Evolutionary conservation across 2,113 vertebrate genomes (phyloP), one percentile per base, ranked within the genome.

Genomic region (Chaetorhynchus papuensis): DNA sequence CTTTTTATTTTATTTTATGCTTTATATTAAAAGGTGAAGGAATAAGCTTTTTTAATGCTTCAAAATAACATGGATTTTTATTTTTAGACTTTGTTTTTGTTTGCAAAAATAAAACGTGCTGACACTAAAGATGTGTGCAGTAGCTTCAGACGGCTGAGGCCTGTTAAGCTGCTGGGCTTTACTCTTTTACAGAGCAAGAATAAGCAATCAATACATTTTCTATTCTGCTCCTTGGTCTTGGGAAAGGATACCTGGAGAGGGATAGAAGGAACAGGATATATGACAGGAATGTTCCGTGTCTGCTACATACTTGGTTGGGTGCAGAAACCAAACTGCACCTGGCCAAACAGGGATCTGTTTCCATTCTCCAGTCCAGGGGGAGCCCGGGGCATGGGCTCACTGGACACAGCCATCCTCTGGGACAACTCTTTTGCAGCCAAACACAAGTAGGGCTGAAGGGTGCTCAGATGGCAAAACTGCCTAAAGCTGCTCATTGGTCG

Each of bases 341-440:
- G 37, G 37, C 16, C 61, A 69, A 41, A 20, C 2, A 17, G 15
- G 14, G 47, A 80, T 52, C n/a, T 52, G 61, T 57, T 52, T 49
- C 44, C 11, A 11, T 69, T 79, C 59, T 60, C 44, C 30, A 68
- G 18, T 39, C 52, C 16, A 9, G 13, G 22, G 6, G 23, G 10
- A 47, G 19, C 16, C 19, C 33, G 20, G 22, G 15, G 17, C 1
- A 3, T 3, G 6, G 65, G 27, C 16, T 65, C 35, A 39, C 30
- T 35, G 27, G 35, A 30, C 54, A 52, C 0, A 0, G 8, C 8
- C 42, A 3, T 0, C 2, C 15, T 24, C 57, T 33, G 44, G 35
- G 37, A 9, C 31, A 37, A 49, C 59, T 31, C 7, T 14, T 78
- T 27, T 27, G 31, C 84, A 83, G 61, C 30, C 26, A 42, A 82